Evolutionary conservation across 1,140 invertebrate species (phyloP).

Genomic region (Bacillus rossius): DNA sequence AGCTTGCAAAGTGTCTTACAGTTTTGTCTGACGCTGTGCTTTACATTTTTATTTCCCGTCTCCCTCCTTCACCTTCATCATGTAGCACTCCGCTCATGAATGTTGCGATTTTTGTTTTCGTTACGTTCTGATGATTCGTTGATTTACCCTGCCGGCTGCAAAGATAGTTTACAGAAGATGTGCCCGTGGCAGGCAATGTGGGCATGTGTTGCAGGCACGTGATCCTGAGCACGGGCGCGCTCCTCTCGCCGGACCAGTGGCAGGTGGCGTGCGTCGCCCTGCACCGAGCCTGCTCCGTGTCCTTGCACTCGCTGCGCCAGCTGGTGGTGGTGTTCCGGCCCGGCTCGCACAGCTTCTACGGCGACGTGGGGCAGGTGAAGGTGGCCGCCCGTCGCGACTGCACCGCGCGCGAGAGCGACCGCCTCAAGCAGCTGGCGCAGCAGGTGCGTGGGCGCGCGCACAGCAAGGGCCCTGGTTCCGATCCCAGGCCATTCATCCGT

Average conservation of each 20-base stretch:
- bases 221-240: constrained; percentile 72
- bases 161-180: too few species aligned
- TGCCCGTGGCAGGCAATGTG: neutral
- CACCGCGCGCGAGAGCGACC: constrained; percentile 69
- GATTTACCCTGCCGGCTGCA: too few species aligned
- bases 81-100: too few species aligned
- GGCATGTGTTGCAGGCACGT: constrained; percentile 58
- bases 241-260: constrained; percentile 78
- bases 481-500: too few species aligned
- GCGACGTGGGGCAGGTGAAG: constrained; percentile 87
- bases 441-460: constrained; percentile 53
- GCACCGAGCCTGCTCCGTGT: constrained; percentile 74
- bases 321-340: constrained; percentile 81
- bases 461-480: too few species aligned
- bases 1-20: too few species aligned
- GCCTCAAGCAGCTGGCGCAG: constrained; percentile 77
- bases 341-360: constrained; percentile 89
- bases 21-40: too few species aligned
- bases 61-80: too few species aligned
- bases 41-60: too few species aligned
- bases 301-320: constrained; percentile 76
- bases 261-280: constrained; percentile 72
- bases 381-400: constrained; percentile 85
- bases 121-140: too few species aligned
- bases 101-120: too few species aligned